Conservation (phyloP, 2,797 vertebrate genomes). For the Lateolabrax maculatus region DNA sequence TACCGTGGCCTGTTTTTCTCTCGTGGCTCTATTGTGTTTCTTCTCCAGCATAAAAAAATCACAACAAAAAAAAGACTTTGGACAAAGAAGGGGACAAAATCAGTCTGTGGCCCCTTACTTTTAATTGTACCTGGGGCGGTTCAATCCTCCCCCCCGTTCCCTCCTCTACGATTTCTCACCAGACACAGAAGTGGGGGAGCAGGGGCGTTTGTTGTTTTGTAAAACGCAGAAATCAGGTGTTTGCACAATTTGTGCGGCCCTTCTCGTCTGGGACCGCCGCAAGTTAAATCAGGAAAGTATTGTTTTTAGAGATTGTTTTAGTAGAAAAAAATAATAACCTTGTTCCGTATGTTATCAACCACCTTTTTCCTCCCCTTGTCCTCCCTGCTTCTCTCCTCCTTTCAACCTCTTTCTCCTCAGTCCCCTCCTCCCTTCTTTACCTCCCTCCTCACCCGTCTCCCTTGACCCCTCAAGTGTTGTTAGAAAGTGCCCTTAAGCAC, state of each 20-base stretch:
- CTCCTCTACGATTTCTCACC: conserved; percentile 64
- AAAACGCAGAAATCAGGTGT: conserved; percentile 88
- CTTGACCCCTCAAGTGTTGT: conserved; percentile 77
- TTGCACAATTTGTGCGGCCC: conserved; percentile 87
- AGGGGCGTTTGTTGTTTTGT: conserved; percentile 76
- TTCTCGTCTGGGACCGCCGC: conserved; percentile 70
- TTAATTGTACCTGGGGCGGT: conserved; percentile 57
- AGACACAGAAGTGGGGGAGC: conserved; percentile 72
- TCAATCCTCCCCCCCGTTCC: conserved; percentile 18
- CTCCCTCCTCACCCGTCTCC: conserved; percentile 25
- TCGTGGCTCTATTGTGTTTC: conserved; percentile 84
- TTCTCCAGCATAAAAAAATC: conserved; percentile 82
- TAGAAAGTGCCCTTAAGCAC: conserved; percentile 88
- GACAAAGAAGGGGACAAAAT: conserved; percentile 74
- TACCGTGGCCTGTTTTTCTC: conserved; percentile 85
- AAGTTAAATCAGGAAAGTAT: conserved; percentile 90
- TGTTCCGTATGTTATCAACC: conserved; percentile 80
- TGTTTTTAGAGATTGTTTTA: conserved; percentile 88
- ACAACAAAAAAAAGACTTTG: conserved; percentile 66
- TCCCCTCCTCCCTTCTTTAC: conserved; percentile 42
- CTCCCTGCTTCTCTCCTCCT: conserved; percentile 27
- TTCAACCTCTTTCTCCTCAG: conserved; percentile 13
- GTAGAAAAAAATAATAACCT: conserved; percentile 81
- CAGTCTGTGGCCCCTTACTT: conserved; percentile 46
- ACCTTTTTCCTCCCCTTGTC: conserved; percentile 53